Base-by-base conservation (phyloP, 2,113 vertebrate species). In the Myotis davidii region DNA sequence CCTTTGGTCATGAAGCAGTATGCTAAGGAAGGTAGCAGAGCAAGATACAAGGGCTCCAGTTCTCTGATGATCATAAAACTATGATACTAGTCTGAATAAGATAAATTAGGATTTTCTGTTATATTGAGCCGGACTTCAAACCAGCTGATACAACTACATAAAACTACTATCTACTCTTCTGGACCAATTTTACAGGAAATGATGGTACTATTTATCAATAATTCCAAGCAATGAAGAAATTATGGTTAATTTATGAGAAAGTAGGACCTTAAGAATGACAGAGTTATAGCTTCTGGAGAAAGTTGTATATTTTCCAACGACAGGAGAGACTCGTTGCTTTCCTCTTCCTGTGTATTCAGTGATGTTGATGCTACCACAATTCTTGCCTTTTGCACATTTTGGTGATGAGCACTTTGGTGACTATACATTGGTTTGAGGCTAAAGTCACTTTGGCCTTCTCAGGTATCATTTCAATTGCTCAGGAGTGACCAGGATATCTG, bases 221-320 rank as follows among this genome's bases (percentile, higher is more conserved):
- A 42, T 76, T 94, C 45, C 72, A 85, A 79, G 29, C 39, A 81
- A 72, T 77, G 56, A 93, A 74, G 82, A 94, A 96, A 67, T 92
- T 52, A 54, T 4, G 18, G n/a, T 78, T 85, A 78, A 72, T 72
- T 89, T 72, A n/a, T 13, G 70, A 52, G 78, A 18, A 45, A 59
- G 48, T 8, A 50, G 73, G 23, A 88, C 3, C 29, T 56, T 45
- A 70, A 34, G 54, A 37, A 61, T 76, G 18, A 86, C 16, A 92
- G 73, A 54, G 12, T 34, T 77, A 3, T 48, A 72, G 23, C 42
- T 78, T 90, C 64, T 73, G 14, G 45, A 18, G 54, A 78, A 72
- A 65, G 81, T 65, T n/a, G 10, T 42, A 16, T 14, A 13, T 39
- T 29, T 48, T 50, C 11, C 18, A 73, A 13, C 67, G 72, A 82